A percentile compares a stretch with the other conserved stretches of the same genome.
phyloP scores from a whole-genome alignment of 2,888 invertebrate genomes.

The Ceratothoa steindachneri region DNA sequence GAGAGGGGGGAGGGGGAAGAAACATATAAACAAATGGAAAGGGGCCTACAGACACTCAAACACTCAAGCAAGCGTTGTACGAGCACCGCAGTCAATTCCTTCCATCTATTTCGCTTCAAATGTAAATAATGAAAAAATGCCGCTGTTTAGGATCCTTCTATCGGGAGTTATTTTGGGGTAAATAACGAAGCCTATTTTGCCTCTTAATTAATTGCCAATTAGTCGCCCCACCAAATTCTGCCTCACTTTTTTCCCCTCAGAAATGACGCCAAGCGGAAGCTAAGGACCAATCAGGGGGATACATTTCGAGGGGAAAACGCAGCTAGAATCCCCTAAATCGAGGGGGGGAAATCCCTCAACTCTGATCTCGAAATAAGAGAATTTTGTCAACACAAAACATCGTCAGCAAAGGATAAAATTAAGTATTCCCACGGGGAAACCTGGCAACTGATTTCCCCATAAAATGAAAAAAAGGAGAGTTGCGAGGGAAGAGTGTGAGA shows the following conservation, averaged over 20 bases:
- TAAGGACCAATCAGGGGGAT: not conserved
- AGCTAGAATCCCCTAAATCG: not conserved
- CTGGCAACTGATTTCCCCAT: constrained; percentile 5
- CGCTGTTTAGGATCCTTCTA: no score
- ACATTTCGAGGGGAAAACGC: not conserved
- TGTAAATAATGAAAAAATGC: no score
- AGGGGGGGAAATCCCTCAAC: constrained; percentile 3
- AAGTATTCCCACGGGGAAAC: not conserved
- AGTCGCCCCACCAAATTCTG: not conserved
- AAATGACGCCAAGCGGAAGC: constrained; percentile 1
- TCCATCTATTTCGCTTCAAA: no score
- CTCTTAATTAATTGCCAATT: constrained; percentile 10
- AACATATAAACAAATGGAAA: no score
- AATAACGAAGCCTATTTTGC: not conserved
- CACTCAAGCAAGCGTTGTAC: no score
- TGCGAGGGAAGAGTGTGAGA: not conserved
- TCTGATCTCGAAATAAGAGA: constrained; percentile 10
- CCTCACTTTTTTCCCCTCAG: not conserved
- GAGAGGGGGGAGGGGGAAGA: no score
- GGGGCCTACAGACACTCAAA: no score
- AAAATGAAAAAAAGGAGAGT: not conserved
- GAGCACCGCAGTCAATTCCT: no score
- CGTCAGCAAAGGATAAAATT: constrained; percentile 13
- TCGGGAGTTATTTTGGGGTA: no score
- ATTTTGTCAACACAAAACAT: constrained; percentile 13